phyloP scores from a whole-genome alignment of 2,113 vertebrate genomes.

The Pteropus alecto region DNA sequence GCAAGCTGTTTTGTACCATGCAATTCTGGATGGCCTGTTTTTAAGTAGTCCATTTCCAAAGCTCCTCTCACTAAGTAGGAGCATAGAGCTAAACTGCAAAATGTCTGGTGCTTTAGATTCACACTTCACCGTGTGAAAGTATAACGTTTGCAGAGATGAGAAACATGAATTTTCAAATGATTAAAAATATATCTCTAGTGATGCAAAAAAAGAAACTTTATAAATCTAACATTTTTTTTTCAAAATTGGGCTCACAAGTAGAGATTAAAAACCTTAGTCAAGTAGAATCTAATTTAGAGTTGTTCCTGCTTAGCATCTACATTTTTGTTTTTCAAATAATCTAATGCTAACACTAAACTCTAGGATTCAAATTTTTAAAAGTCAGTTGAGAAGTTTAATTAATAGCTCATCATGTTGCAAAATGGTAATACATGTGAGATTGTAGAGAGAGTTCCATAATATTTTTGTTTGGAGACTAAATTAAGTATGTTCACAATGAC shows the following conservation, averaged over 20 bases:
- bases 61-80: background rate
- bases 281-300: constrained; percentile 44
- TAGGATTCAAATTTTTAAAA: background rate
- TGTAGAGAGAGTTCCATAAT: background rate
- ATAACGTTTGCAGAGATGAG: background rate
- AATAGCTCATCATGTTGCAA: background rate
- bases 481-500: rapidly evolving
- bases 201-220: constrained; percentile 22
- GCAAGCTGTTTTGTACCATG: background rate
- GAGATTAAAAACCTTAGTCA: constrained; percentile 33
- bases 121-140: constrained; percentile 26
- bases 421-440: background rate
- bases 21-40: background rate
- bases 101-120: constrained; percentile 39
- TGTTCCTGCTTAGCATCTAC: background rate
- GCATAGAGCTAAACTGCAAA: constrained; percentile 23
- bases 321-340: background rate
- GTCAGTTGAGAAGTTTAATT: background rate
- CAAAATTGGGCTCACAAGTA: constrained; percentile 35
- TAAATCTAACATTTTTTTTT: constrained; percentile 47
- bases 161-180: constrained; percentile 61
- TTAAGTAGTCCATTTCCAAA: background rate
- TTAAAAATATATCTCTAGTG: constrained; percentile 42
- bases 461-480: background rate
- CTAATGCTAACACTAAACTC: background rate